Percentiles rank a stretch among this genome's conserved stretches.
phyloP scores from a whole-genome alignment of 64 coral and sea anemone species.

The Anthopleura sola region DNA sequence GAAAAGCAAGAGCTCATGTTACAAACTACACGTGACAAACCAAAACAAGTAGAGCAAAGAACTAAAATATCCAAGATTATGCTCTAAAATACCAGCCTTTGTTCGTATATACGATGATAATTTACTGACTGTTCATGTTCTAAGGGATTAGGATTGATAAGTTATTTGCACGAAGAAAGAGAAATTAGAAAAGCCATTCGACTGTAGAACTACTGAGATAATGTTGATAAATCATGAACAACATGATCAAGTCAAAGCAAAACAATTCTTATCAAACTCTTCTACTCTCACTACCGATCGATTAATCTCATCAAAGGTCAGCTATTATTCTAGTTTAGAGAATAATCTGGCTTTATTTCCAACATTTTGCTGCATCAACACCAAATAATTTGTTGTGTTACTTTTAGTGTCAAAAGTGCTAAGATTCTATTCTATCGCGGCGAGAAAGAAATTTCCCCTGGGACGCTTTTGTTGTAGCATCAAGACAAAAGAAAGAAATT shows the following conservation, averaged over 20 bases:
- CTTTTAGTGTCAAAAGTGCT: not conserved
- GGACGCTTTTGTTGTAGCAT: conserved; percentile 50
- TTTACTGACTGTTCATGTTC: not conserved
- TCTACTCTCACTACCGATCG: not conserved
- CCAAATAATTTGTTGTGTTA: not conserved
- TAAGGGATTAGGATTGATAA: conserved; percentile 17
- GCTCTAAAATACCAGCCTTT: not conserved
- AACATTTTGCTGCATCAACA: not conserved
- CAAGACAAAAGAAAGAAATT: conserved; percentile 71
- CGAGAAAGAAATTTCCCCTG: conserved; percentile 31
- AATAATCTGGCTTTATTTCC: not conserved
- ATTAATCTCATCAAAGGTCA: not conserved
- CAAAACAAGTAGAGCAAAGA: conserved; percentile 8
- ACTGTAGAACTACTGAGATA: not conserved
- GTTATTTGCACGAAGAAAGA: not conserved
- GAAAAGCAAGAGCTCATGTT: not conserved
- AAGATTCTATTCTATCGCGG: not conserved
- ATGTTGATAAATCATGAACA: not conserved
- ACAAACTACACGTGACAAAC: conserved; percentile 8
- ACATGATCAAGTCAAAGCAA: not conserved
- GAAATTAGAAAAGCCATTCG: conserved; percentile 2
- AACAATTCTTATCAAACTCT: not conserved
- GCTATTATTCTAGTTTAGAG: conserved; percentile 11
- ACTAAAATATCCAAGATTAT: not conserved
- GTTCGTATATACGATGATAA: not conserved